phyloP scores from a whole-genome alignment of 2,113 vertebrate genomes.

The Pelmatolapia mariae region DNA sequence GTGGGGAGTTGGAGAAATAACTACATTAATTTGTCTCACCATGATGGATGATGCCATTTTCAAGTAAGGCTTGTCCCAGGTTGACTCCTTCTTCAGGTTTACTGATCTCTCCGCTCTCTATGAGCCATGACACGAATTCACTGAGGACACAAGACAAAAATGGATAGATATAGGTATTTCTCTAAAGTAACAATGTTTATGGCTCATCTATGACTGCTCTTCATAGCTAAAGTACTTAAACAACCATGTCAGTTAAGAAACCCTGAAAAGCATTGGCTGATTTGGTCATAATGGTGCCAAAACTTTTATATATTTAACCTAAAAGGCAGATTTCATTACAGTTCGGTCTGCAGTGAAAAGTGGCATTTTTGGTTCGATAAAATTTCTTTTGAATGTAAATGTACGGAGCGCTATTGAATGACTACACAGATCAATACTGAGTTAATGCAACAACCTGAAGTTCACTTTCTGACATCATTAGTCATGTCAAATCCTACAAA shows the following conservation, averaged over 20 bases:
- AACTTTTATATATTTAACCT: background rate
- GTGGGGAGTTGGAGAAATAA: background rate
- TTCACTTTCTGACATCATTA: background rate
- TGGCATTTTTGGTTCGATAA: background rate
- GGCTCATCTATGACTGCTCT: background rate
- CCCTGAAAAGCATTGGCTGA: background rate
- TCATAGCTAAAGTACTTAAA: background rate
- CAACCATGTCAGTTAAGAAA: background rate
- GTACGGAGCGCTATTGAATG: rapidly evolving
- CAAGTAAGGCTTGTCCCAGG: slow-evolving; percentile 92
- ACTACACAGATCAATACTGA: background rate
- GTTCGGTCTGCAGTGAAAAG: background rate
- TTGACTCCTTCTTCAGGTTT: slow-evolving; percentile 96
- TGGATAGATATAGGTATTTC: background rate
- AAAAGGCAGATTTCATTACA: background rate
- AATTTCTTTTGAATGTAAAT: background rate
- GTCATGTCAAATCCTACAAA: background rate
- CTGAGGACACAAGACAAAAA: slow-evolving; percentile 67
- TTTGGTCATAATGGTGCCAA: background rate
- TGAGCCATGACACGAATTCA: slow-evolving; percentile 96
- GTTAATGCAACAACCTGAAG: background rate
- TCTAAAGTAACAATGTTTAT: background rate
- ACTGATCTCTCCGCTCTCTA: slow-evolving; percentile 95
- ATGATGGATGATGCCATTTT: slow-evolving; percentile 98
- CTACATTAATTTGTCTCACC: slow-evolving; percentile 72